Conservation (phyloP, 2,113 vertebrate species). For the Mesembrinibis cayennensis region DNA sequence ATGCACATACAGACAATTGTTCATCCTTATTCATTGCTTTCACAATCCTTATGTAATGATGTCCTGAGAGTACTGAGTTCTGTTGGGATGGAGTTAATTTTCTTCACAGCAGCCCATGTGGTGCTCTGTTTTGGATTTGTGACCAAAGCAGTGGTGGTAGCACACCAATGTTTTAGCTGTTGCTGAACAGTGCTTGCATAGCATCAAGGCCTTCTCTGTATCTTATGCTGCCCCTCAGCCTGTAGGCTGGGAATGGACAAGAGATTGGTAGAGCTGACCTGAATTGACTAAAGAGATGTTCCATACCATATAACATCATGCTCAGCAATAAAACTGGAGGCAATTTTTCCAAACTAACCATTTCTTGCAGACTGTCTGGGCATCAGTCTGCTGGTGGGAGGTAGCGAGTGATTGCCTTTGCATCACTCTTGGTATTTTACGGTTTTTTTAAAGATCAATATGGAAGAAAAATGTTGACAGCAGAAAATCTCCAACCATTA, state of each 20-base stretch:
- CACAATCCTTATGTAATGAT: not conserved
- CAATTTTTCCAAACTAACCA: not conserved
- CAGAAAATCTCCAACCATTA: not conserved
- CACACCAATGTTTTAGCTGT: rapidly evolving
- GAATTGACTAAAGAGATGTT: rapidly evolving
- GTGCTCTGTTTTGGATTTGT: not conserved
- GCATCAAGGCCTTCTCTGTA: not conserved
- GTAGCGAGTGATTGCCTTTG: not conserved
- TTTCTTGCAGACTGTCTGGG: not conserved
- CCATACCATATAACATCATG: not conserved
- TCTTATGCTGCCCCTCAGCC: not conserved
- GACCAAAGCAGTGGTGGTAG: not conserved
- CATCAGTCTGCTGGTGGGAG: not conserved
- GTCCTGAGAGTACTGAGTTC: not conserved
- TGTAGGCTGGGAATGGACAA: not conserved
- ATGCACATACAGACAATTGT: not conserved
- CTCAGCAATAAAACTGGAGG: not conserved
- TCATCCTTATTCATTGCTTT: not conserved
- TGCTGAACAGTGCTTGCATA: not conserved
- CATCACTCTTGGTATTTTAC: not conserved
- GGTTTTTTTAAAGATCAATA: not conserved
- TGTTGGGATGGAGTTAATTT: not conserved
- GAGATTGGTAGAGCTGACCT: not conserved
- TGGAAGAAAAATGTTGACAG: not conserved
- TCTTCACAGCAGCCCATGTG: not conserved